Base-by-base conservation (phyloP, 2,113 vertebrate genomes). In the Cyprinodon variegatus region DNA sequence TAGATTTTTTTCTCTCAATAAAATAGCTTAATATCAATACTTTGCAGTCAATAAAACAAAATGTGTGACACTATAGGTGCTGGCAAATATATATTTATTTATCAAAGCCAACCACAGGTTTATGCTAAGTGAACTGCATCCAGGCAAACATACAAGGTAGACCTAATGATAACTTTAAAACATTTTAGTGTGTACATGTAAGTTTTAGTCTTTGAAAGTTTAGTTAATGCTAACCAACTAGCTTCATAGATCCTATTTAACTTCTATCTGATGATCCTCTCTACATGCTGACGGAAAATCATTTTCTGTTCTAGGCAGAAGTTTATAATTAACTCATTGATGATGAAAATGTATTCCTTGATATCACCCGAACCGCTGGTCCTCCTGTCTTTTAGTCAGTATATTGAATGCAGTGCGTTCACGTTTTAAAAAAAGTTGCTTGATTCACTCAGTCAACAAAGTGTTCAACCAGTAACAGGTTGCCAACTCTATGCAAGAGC, bases 121-220 rank as follows among this genome's bases (percentile, higher is more conserved):
- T 39, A 68, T 65, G 53, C 64, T 59, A 65, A 72, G 73, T 61
- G 65, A 61, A 78, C 10, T 1, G 17, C 65, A 17, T 72, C 65
- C 37, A 0, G 6, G 38, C 73, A 61, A 48, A 20, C 11, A 57
- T 15, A 48, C 38, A 5, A 14, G 1, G 3, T 61, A 68, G 45
- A 69, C 40, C 69, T 36, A 12, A 38, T n/a, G 22, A 14, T 65
- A 62, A 64, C 77, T 50, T 67, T 75, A 76, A 74, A 83, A 72
- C 59, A 11, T 83, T 65, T 73, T n/a, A 65, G 53, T n/a, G 62
- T 57, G 45, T 29, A 46, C 9, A n/a, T 40, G 38, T 15, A 43
- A 46, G 29, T 3, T 36, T 65, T 73, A 15, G 9, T 41, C 17
- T 73, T 63, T 41, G 46, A 73, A 73, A 65, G 62, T 53, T 41